Evolutionary conservation across 2,113 vertebrate genomes (phyloP), one percentile per base, ranked within the genome.

Genomic region (Castor canadensis): DNA sequence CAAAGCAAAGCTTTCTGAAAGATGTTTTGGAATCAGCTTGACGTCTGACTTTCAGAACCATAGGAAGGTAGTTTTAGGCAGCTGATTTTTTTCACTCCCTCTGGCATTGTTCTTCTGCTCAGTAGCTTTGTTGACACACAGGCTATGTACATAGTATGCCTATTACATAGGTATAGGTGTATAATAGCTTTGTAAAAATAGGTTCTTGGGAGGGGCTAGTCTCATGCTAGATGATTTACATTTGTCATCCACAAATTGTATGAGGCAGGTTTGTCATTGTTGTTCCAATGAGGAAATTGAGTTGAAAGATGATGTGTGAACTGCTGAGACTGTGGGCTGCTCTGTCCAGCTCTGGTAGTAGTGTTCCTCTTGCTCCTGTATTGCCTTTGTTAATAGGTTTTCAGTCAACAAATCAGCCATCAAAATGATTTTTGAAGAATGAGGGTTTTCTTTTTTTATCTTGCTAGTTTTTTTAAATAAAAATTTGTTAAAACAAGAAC

Each of bases 381-480:
- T 6, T 49, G 52, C 40, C 52, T 88, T 52, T 30, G 56, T 32
- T 45, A 35, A 62, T 38, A 47, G 54, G 28, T 67, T 92, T 83
- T 62, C 17, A 91, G 69, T 94, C 40, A 47, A 4, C 20, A 32
- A 52, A 62, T 12, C 69, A 82, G 10, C n/a, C 79, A 7, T 75
- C 82, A 79, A 9, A 77, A 54, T 20, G 13, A 22, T 43, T 95
- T 83, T 71, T 89, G n/a, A n/a, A 76, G 35, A 76, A 86, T 87
- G 85, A 85, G 43, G 35, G 87, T 91, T 12, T 45, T 58, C 12
- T 75, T 89, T 60, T 94, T 7, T 38, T 66, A 24, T 47, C 20
- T 49, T 45, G 76, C 26, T 32, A n/a, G 1, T 76, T 43, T 62
- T 69, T 76, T 5, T 40, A 11, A 52, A 58, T 40, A 60, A 6